Base-by-base conservation (phyloP, 2,113 vertebrate species). In the Hassar affinis region DNA sequence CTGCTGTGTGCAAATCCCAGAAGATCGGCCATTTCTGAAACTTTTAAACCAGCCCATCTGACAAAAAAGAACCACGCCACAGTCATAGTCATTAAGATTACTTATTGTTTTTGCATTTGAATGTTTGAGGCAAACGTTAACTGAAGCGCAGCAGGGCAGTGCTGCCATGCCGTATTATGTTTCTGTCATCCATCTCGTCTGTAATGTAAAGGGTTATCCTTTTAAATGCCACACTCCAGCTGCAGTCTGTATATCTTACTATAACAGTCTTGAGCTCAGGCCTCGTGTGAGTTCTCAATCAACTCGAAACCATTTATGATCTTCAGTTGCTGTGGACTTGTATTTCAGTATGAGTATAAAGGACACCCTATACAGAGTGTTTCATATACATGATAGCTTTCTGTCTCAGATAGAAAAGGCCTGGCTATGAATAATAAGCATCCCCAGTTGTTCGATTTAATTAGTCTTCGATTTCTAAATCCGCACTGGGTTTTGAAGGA, bases 291-390 rank as follows among this genome's bases (percentile, higher is more conserved):
- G 64, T 56, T 81, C 51, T 56, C 79, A 71, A 56, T 71, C 64
- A 42, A 38, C 49, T 38, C 33, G 30, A 54, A 71, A 71, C 33
- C 49, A 38, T 38, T 66, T 69, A 51, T n/a, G 8, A 51, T 45
- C 49, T 81, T 81, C 64, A 71, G 49, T 42, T 81, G 33, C 64
- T 25, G 35, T 71, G 64, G 22, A 25, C 22, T 79, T 81, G 49
- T 54, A 80, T 81, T 69, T 71, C 79, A 69, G 3, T 49, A 33
- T 68, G 12, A 80, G 25, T 72, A 27, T 72, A 49, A 72, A 35
- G 17, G 38, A 62, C 27, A 22, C n/a, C 4, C 25, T 64, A 42
- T 69, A 52, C 18, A 61, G 38, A 62, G 61, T 71, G 10, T 56
- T 81, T 33, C 52, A 42, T 42, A 68, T 54, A 68, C 25, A 49